phyloP scores from a whole-genome alignment of 2,113 vertebrate genomes.

The Prolemur simus region DNA sequence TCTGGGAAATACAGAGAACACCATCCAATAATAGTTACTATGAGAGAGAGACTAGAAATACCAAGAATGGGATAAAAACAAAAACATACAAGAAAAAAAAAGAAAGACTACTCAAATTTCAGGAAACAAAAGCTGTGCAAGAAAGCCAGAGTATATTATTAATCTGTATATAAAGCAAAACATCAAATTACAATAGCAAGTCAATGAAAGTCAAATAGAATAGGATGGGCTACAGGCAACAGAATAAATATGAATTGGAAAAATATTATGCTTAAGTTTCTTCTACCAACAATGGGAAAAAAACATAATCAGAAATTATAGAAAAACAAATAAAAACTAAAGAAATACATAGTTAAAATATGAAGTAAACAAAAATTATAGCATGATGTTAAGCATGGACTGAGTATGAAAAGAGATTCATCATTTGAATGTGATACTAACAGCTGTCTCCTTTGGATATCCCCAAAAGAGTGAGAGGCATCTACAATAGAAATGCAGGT shows the following conservation, averaged over 20 bases:
- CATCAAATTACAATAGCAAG: not conserved
- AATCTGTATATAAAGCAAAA: not conserved
- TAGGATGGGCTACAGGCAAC: not conserved
- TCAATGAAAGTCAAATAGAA: not conserved
- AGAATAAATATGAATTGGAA: not conserved
- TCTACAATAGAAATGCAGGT: not conserved
- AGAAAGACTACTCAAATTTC: not conserved
- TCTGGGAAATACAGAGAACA: not conserved
- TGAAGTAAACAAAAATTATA: not conserved
- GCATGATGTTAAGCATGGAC: not conserved
- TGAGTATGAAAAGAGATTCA: not conserved
- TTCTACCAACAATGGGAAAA: not conserved
- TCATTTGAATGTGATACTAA: not conserved
- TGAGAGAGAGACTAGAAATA: not conserved
- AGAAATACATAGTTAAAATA: not conserved
- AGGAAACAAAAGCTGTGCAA: not conserved
- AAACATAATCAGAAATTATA: not conserved
- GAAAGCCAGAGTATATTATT: not conserved
- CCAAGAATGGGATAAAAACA: not conserved
- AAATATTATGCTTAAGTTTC: not conserved
- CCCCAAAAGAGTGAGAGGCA: not conserved
- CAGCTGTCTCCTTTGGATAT: not conserved
- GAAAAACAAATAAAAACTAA: not conserved
- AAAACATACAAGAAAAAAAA: not conserved
- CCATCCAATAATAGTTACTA: not conserved